Evolutionary conservation across 1,140 invertebrate species (phyloP).

Genomic region (Anastatus disparis): DNA sequence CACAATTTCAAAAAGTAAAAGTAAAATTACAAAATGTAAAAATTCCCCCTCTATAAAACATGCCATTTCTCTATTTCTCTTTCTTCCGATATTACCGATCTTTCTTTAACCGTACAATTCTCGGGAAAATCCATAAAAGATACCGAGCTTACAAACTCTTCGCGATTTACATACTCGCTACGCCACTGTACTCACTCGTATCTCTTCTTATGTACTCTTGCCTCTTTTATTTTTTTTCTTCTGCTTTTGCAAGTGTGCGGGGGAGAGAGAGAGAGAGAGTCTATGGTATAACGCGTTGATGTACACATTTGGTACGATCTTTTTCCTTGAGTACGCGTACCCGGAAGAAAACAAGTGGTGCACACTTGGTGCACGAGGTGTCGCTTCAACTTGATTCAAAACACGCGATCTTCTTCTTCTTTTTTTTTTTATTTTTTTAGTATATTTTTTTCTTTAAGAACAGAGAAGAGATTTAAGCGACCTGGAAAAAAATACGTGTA

Average conservation of each 20-base stretch:
- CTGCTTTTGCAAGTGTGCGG: slow-evolving; percentile 48
- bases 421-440: no score
- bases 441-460: neutral
- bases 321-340: slow-evolving; percentile 46
- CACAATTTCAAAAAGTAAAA: no score
- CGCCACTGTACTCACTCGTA: slow-evolving; percentile 51
- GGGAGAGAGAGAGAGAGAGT: slow-evolving; percentile 47
- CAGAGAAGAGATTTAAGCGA: neutral
- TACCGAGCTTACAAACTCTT: no score
- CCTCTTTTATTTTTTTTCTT: neutral
- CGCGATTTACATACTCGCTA: slow-evolving; percentile 63
- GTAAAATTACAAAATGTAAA: no score
- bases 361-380: slow-evolving; percentile 58
- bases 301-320: slow-evolving; percentile 28
- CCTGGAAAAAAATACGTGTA: neutral
- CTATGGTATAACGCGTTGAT: slow-evolving; percentile 3
- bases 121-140: slow-evolving; percentile 36
- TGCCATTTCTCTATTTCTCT: no score
- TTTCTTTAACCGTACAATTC: slow-evolving; percentile 24
- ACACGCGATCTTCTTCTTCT: slow-evolving; percentile 43
- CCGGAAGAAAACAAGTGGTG: slow-evolving; percentile 57
- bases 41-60: no score
- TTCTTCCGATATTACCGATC: no score
- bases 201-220: slow-evolving; percentile 42
- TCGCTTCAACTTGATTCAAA: slow-evolving; percentile 57